Evolutionary conservation across 1,140 invertebrate genomes (phyloP).

Genomic region (Drosophila seguyi): DNA sequence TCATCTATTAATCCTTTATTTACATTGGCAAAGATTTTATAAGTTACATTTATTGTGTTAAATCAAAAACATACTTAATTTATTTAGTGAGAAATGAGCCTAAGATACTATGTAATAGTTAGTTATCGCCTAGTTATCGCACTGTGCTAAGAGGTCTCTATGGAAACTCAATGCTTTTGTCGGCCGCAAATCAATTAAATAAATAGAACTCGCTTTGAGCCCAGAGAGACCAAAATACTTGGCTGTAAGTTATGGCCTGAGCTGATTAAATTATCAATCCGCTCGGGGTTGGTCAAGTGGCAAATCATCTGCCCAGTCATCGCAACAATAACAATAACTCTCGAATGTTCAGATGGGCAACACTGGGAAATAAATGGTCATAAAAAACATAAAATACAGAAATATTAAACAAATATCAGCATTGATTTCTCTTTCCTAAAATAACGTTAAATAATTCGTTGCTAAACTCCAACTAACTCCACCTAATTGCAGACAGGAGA

Average conservation of each 20-base stretch:
- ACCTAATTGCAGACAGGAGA: not conserved
- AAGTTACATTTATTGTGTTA: no score
- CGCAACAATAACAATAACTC: constrained; percentile 73
- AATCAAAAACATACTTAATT: not conserved
- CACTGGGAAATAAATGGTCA: not conserved
- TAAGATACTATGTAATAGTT: no score
- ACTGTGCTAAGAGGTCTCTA: constrained; percentile 8
- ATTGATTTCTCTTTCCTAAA: no score
- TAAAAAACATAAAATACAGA: not conserved
- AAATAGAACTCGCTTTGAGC: constrained; percentile 44
- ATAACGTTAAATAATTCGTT: no score
- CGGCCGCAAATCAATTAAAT: constrained; percentile 70
- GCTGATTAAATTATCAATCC: constrained; percentile 72
- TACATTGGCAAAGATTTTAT: not conserved
- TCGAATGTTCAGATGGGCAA: constrained; percentile 11
- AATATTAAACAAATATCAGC: not conserved
- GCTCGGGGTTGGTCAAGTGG: constrained; percentile 60
- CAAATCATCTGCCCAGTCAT: constrained; percentile 70
- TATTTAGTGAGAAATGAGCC: no score
- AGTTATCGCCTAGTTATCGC: not conserved
- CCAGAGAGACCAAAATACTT: constrained; percentile 22
- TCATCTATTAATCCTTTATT: not conserved
- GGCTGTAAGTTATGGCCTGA: constrained; percentile 37
- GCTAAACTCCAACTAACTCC: no score
- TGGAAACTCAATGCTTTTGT: constrained; percentile 31